Evolutionary conservation across 2,113 vertebrate species (phyloP).

Genomic region (Telmatochromis bifrenatus): DNA sequence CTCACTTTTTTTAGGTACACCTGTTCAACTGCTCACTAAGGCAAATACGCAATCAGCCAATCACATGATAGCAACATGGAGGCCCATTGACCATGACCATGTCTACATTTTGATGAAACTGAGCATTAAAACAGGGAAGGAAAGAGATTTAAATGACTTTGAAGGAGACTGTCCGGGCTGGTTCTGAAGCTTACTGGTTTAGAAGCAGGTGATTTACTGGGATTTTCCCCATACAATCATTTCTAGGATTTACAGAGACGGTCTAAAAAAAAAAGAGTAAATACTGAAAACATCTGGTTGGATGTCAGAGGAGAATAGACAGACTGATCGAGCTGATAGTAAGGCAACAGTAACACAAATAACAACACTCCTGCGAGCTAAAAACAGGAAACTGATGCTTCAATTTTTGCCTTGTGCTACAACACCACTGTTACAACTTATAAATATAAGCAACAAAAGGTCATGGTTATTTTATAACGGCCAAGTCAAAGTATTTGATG

Average conservation of each 20-base stretch:
- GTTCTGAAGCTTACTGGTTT: not conserved
- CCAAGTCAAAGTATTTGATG: not conserved
- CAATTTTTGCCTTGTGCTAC: not conserved
- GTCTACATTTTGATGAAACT: not conserved
- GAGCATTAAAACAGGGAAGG: not conserved
- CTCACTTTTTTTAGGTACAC: fast-evolving
- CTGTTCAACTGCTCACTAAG: not conserved
- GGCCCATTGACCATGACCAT: not conserved
- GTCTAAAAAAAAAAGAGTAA: no score
- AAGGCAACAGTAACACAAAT: not conserved
- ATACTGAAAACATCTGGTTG: not conserved
- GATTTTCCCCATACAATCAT: not conserved
- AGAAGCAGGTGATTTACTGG: not conserved
- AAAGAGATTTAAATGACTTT: not conserved
- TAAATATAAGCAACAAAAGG: not conserved
- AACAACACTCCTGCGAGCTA: not conserved
- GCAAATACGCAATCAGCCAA: not conserved
- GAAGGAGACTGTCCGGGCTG: not conserved
- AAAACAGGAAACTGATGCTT: not conserved
- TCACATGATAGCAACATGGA: not conserved
- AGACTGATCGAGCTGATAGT: fast-evolving
- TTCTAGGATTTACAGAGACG: fast-evolving
- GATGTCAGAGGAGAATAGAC: not conserved
- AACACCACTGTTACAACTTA: not conserved
- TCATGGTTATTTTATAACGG: not conserved